Percentiles rank a stretch among this genome's conserved stretches.
These are phyloP conservation scores for Xestia sexstrigata DNA, from an alignment of 2,888 invertebrate species.

Conservation along the genomic window DNA sequence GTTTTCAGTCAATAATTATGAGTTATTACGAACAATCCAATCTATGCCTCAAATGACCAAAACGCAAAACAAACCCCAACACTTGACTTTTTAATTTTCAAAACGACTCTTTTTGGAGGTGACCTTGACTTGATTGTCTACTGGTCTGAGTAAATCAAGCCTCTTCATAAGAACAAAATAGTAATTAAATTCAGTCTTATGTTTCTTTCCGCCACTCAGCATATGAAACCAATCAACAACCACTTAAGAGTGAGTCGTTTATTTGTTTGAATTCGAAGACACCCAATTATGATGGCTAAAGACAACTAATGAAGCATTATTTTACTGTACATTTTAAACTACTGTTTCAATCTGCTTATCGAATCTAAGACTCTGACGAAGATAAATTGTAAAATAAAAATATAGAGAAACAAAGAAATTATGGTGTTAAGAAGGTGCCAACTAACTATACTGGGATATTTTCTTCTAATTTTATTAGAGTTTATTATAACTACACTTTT, in stretches of 20 bases:
- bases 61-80: background rate
- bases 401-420: background rate
- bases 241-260: slow-evolving; percentile 37
- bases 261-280: slow-evolving; percentile 32
- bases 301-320: slow-evolving; percentile 36
- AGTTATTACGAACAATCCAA: background rate
- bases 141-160: slow-evolving; percentile 5
- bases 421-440: background rate
- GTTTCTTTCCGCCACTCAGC: slow-evolving; percentile 41
- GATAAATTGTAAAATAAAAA: background rate
- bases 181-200: slow-evolving; percentile 25
- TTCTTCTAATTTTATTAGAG: background rate
- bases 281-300: slow-evolving; percentile 34
- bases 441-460: background rate
- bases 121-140: background rate
- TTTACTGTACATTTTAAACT: background rate
- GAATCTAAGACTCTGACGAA: background rate
- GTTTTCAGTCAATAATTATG: background rate
- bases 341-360: background rate
- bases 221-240: slow-evolving; percentile 49
- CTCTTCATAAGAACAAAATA: slow-evolving; percentile 25
- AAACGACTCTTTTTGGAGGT: background rate
- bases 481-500: background rate
- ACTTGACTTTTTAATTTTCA: background rate
- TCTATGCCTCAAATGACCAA: background rate